Conservation (phyloP, 2,888 invertebrate species). For the Ophioninae sp. region DNA sequence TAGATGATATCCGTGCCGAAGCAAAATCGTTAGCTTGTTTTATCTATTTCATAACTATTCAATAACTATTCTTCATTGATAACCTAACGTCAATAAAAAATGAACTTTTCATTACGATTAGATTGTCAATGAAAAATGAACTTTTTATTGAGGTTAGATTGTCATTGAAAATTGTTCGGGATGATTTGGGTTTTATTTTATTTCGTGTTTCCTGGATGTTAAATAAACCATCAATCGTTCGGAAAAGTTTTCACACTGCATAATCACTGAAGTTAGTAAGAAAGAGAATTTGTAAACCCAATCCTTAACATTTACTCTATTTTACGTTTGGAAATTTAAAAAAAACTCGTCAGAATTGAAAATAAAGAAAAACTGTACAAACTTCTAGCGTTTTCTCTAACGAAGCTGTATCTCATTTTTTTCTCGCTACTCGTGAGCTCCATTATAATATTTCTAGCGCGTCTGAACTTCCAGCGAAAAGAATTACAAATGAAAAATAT, state of each 20-base stretch:
- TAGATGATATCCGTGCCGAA: not conserved
- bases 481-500: not conserved
- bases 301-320: too few relatives aligned
- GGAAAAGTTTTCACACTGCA: not conserved
- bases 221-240: too few relatives aligned
- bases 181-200: too few relatives aligned
- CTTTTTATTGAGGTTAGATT: too few relatives aligned
- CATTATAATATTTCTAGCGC: slow-evolving; percentile 25
- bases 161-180: too few relatives aligned
- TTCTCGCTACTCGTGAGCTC: slow-evolving; percentile 57
- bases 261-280: not conserved
- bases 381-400: slow-evolving; percentile 69
- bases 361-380: slow-evolving; percentile 40
- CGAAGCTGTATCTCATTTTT: slow-evolving; percentile 67
- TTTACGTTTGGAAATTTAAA: too few relatives aligned
- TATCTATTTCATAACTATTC: not conserved
- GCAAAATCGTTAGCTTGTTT: slow-evolving; percentile 3
- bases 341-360: not conserved
- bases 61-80: not conserved
- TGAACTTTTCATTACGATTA: too few relatives aligned
- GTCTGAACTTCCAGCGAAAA: not conserved
- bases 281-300: not conserved
- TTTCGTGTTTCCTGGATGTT: too few relatives aligned
- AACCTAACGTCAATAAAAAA: too few relatives aligned
- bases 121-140: too few relatives aligned